phyloP scores from a whole-genome alignment of 2,113 vertebrate species.

The Jaculus jaculus region DNA sequence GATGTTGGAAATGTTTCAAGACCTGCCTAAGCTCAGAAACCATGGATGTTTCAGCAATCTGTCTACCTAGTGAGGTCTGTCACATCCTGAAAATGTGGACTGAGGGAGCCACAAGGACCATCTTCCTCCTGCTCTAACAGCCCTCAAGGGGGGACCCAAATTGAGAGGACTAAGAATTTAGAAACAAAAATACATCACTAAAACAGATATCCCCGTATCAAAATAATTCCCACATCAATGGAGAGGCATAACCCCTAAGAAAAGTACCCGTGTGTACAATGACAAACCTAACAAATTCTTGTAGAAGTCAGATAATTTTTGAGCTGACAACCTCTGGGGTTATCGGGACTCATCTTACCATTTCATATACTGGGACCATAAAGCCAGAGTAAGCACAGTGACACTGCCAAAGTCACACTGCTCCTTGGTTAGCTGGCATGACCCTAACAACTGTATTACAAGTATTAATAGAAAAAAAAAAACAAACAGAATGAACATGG shows the following conservation, averaged over 20 bases:
- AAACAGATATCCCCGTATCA: neutral
- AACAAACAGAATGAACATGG: neutral
- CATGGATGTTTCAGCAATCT: neutral
- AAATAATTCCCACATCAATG: neutral
- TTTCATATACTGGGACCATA: conserved; percentile 1
- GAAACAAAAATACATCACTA: neutral
- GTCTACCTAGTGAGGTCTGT: neutral
- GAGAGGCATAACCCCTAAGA: neutral
- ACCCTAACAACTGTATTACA: neutral
- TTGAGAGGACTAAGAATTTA: neutral
- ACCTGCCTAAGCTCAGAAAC: neutral
- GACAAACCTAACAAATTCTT: neutral
- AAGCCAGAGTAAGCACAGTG: neutral
- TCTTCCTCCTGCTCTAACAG: neutral
- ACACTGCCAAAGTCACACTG: neutral
- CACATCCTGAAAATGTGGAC: neutral
- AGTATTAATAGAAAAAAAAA: neutral
- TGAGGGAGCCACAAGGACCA: neutral
- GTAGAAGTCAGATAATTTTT: neutral
- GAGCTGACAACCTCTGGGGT: neutral
- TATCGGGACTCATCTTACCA: neutral
- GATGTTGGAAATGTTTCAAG: conserved; percentile 22
- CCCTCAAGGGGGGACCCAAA: neutral
- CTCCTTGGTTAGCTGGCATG: neutral
- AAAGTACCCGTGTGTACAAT: neutral